Evolutionary conservation across 2,113 vertebrate genomes (phyloP).

Genomic region (Apistogramma diplotaenia): DNA sequence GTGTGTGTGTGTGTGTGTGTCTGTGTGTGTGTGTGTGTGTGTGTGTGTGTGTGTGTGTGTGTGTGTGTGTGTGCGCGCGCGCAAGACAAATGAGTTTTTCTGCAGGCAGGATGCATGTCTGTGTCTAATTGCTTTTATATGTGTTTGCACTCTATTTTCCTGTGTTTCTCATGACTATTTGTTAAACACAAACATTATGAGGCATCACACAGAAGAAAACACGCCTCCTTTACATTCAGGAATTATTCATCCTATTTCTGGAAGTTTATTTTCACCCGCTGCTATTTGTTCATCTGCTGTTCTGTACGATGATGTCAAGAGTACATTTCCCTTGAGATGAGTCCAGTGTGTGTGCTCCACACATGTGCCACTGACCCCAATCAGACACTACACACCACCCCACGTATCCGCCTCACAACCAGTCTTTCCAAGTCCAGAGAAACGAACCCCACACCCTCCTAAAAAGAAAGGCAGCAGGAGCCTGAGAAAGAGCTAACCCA

Average conservation of each 20-base stretch:
- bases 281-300: conserved; percentile 10
- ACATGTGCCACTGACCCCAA: conserved; percentile 27
- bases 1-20: not conserved
- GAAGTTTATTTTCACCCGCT: not conserved
- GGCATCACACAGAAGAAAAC: not conserved
- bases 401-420: not conserved
- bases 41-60: not conserved
- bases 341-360: conserved; percentile 4
- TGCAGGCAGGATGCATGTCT: not conserved
- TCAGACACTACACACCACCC: conserved; percentile 5
- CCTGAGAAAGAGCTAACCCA: conserved; percentile 57
- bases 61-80: not conserved
- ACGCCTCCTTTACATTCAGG: not conserved
- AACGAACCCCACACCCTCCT: not conserved
- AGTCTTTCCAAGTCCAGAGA: not conserved
- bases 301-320: conserved; percentile 22
- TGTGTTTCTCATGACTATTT: not conserved
- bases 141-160: not conserved
- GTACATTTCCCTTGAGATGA: conserved; percentile 25
- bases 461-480: conserved; percentile 17
- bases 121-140: not conserved
- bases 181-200: conserved; percentile 8
- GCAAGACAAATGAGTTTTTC: not conserved
- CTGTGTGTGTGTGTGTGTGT: not conserved
- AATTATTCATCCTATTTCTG: not conserved